phyloP scores from a whole-genome alignment of 2,888 invertebrate species.

The Drosophila suboccidentalis region DNA sequence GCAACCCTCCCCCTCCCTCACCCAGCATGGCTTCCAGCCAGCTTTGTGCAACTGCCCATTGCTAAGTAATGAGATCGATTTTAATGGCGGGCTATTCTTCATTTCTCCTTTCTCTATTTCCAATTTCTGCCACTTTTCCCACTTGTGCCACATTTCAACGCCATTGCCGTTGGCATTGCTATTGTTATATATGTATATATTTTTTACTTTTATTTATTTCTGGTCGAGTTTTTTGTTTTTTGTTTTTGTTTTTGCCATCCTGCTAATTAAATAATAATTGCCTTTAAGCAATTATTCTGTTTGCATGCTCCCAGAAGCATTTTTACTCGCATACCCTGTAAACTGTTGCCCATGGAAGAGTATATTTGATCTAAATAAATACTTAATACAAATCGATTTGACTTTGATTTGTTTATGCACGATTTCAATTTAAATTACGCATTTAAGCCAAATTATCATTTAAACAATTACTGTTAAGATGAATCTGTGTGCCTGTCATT shows the following conservation, averaged over 20 bases:
- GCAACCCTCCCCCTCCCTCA: not conserved
- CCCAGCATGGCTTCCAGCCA: constrained; percentile 9
- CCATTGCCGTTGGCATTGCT: constrained; percentile 33
- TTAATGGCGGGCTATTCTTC: constrained; percentile 59
- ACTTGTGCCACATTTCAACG: constrained; percentile 65
- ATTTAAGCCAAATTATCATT: constrained; percentile 8
- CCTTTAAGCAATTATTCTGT: constrained; percentile 53
- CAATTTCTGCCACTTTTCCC: constrained; percentile 21
- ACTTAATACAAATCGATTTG: not conserved
- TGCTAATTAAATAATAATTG: constrained; percentile 66
- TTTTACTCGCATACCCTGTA: constrained; percentile 3
- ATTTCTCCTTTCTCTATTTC: constrained; percentile 11
- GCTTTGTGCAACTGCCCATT: constrained; percentile 63
- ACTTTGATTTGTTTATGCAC: not conserved
- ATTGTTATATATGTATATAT: constrained; percentile 23
- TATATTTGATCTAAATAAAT: not conserved
- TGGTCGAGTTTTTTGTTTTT: not conserved
- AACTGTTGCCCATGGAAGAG: not conserved
- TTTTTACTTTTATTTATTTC: constrained; percentile 27
- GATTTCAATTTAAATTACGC: not conserved
- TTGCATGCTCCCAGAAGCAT: constrained; percentile 33
- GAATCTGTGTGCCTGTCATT: constrained; percentile 16
- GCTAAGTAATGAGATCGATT: constrained; percentile 82
- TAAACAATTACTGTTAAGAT: constrained; percentile 10
- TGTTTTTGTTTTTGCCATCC: constrained; percentile 29